phyloP scores from a whole-genome alignment of 2,888 invertebrate genomes.

The Lottia gigantea region DNA sequence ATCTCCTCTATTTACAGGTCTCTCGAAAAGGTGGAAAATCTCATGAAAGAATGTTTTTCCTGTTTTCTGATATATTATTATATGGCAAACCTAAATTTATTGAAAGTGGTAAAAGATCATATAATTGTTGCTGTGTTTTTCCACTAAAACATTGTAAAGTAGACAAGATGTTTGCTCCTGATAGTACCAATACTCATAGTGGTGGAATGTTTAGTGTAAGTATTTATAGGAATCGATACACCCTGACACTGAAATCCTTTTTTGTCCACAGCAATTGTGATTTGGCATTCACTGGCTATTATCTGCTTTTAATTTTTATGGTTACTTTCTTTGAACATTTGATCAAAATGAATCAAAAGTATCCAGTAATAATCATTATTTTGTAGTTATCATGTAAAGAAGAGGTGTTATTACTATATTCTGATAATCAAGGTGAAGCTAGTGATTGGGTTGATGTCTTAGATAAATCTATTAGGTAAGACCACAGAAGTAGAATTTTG shows the following conservation, averaged over 20 bases:
- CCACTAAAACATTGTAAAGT: conserved; percentile 79
- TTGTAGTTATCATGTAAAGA: conserved; percentile 62
- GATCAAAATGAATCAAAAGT: too few species aligned
- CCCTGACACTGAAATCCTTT: too few species aligned
- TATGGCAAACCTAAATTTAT: conserved; percentile 77
- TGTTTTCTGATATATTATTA: conserved; percentile 80
- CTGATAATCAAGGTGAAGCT: conserved; percentile 55
- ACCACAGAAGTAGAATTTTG: too few species aligned
- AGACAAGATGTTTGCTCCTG: conserved; percentile 73
- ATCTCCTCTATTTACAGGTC: conserved; percentile 68
- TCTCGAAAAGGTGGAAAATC: conserved; percentile 61
- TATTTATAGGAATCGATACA: neutral
- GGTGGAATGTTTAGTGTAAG: conserved; percentile 58
- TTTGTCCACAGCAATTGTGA: too few species aligned
- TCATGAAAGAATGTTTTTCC: conserved; percentile 76
- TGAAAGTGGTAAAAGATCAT: conserved; percentile 71
- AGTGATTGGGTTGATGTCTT: conserved; percentile 55
- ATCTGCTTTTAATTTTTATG: too few species aligned
- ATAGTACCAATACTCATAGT: conserved; percentile 63
- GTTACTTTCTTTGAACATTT: too few species aligned
- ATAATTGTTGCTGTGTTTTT: conserved; percentile 77
- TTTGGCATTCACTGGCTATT: too few species aligned
- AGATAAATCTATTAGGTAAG: conserved; percentile 53
- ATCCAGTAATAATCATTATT: neutral
- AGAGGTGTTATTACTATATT: conserved; percentile 60